Evolutionary conservation across 2,113 vertebrate species (phyloP).

Genomic region (Isichthys henryi): DNA sequence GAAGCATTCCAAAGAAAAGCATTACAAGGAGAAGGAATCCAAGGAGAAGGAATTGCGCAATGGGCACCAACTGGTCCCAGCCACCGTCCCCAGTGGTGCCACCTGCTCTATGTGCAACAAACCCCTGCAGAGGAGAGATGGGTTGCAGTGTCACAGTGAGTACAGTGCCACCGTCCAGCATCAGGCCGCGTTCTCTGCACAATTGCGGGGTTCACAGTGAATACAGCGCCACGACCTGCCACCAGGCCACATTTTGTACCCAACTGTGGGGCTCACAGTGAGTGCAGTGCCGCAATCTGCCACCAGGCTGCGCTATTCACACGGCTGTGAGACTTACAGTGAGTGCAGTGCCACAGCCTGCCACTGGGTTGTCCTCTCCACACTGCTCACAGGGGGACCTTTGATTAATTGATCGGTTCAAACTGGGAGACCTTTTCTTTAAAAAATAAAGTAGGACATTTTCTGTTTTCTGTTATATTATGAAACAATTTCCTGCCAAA

Average conservation of each 20-base stretch:
- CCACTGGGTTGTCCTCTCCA: too few species aligned
- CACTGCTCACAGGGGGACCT: background rate
- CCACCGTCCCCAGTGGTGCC: conserved; percentile 68
- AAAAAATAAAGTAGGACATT: background rate
- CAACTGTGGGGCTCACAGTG: background rate
- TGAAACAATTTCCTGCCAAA: background rate
- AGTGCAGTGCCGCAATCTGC: background rate
- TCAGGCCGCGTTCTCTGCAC: background rate
- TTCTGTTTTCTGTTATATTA: background rate
- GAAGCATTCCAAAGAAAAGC: conserved; percentile 53
- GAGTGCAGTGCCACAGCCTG: too few species aligned
- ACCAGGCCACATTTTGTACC: too few species aligned
- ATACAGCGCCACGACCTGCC: too few species aligned
- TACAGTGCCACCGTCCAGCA: conserved; percentile 39
- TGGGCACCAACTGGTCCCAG: conserved; percentile 69
- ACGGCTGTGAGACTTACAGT: background rate
- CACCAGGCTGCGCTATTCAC: too few species aligned
- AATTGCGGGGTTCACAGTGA: conserved; percentile 59
- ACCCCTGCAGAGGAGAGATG: conserved; percentile 70
- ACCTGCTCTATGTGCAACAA: conserved; percentile 83
- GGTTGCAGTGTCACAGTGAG: conserved; percentile 86
- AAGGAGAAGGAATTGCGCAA: conserved; percentile 32
- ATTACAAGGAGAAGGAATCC: conserved; percentile 38
- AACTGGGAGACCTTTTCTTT: background rate
- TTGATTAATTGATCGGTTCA: background rate